Evolutionary conservation across 2,113 vertebrate genomes (phyloP).

Genomic region (Eublepharis macularius): DNA sequence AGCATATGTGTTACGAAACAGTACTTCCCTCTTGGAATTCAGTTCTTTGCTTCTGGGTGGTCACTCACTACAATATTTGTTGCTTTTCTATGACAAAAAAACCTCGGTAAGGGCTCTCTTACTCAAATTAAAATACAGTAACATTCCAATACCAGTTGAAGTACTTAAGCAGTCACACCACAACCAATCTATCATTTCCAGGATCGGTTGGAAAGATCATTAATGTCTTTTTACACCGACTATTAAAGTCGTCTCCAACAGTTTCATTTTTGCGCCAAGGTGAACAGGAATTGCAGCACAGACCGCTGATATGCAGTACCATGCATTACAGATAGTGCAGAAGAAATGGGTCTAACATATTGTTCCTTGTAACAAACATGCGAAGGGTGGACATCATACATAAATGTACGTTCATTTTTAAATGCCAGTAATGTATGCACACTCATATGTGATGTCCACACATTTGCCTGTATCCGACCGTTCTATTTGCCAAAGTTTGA

Average conservation of each 20-base stretch:
- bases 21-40: slow-evolving; percentile 43
- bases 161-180: slow-evolving; percentile 29
- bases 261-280: not conserved
- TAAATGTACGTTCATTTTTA: no score
- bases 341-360: no score
- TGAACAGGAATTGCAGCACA: not conserved
- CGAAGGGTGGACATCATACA: no score
- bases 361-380: no score
- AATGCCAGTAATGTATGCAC: no score
- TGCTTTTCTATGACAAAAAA: slow-evolving; percentile 53
- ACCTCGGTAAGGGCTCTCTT: slow-evolving; percentile 27
- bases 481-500: no score
- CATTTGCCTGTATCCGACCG: no score
- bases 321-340: not conserved
- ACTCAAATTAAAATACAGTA: slow-evolving; percentile 46
- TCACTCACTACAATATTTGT: slow-evolving; percentile 49
- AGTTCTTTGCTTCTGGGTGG: slow-evolving; percentile 74
- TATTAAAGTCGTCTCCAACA: not conserved
- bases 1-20: slow-evolving; percentile 67
- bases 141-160: slow-evolving; percentile 61
- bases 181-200: slow-evolving; percentile 23
- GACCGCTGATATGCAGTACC: not conserved
- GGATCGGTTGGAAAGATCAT: slow-evolving; percentile 23
- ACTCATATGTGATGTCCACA: no score
- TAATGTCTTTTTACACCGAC: slow-evolving; percentile 2